Evolutionary conservation across 2,113 vertebrate genomes (phyloP).

Genomic region (Anhinga rufa): DNA sequence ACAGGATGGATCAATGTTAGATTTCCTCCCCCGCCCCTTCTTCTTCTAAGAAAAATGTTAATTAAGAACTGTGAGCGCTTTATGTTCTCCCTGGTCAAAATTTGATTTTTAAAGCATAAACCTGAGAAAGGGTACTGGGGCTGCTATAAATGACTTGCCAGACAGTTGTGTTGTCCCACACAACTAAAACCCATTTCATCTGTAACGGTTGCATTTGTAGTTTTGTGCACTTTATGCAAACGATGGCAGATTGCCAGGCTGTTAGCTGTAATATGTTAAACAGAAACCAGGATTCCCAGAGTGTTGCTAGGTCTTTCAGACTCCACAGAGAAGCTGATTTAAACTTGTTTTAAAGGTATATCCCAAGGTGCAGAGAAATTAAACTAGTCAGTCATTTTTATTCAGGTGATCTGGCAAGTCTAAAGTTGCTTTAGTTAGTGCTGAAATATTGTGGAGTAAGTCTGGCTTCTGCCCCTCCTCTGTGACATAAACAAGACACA

Average conservation of each 20-base stretch:
- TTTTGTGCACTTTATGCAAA: background rate
- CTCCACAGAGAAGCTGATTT: background rate
- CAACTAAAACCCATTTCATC: background rate
- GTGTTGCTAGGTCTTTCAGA: background rate
- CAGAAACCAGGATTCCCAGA: background rate
- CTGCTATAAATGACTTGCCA: background rate
- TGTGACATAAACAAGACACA: accelerated
- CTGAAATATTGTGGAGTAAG: background rate
- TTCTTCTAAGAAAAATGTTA: background rate
- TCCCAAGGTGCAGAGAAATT: background rate
- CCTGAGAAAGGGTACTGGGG: accelerated
- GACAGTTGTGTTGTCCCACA: background rate
- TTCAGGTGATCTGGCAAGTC: background rate
- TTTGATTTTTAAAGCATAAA: background rate
- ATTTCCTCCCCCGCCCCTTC: background rate
- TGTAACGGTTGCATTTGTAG: background rate
- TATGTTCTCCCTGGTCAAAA: background rate
- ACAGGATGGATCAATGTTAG: background rate
- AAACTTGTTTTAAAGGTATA: background rate
- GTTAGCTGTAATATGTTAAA: background rate
- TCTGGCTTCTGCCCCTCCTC: background rate
- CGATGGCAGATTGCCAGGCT: background rate
- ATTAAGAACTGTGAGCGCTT: background rate
- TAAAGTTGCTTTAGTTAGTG: background rate
- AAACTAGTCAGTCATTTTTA: background rate